phyloP scores from a whole-genome alignment of 2,113 vertebrate species.

The Dolichallabes microphthalmus region DNA sequence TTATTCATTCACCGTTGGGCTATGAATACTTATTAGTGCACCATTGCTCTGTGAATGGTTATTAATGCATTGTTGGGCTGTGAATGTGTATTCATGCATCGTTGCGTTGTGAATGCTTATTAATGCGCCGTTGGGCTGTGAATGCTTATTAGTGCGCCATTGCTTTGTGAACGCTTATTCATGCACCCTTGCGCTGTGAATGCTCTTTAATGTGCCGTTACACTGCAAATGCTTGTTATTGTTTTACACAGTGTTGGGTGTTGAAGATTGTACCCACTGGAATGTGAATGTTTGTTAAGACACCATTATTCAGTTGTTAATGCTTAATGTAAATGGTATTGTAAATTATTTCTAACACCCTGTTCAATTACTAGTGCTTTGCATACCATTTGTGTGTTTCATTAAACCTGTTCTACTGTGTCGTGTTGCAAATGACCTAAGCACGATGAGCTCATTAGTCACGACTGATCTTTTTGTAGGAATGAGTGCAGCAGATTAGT shows the following conservation, averaged over 20 bases:
- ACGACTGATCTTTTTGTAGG: slow-evolving; percentile 8
- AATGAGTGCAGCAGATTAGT: not conserved
- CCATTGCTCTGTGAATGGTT: too few relatives aligned
- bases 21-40: not conserved
- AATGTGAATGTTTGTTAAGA: not conserved
- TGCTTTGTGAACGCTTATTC: too few relatives aligned
- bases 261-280: not conserved
- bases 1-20: not conserved
- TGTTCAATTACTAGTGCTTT: not conserved
- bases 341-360: not conserved
- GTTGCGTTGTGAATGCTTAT: not conserved
- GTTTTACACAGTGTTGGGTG: too few relatives aligned
- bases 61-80: not conserved
- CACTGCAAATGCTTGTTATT: too few relatives aligned
- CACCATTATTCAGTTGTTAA: not conserved
- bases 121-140: too few relatives aligned
- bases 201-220: too few relatives aligned
- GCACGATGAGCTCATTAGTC: not conserved
- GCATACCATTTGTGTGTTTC: not conserved
- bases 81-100: not conserved
- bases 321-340: not conserved
- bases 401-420: not conserved
- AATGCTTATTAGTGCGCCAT: too few relatives aligned
- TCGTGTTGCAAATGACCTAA: not conserved
- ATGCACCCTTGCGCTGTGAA: too few relatives aligned